Conservation (phyloP, 2,888 invertebrate species). For the Malachius bipustulatus region DNA sequence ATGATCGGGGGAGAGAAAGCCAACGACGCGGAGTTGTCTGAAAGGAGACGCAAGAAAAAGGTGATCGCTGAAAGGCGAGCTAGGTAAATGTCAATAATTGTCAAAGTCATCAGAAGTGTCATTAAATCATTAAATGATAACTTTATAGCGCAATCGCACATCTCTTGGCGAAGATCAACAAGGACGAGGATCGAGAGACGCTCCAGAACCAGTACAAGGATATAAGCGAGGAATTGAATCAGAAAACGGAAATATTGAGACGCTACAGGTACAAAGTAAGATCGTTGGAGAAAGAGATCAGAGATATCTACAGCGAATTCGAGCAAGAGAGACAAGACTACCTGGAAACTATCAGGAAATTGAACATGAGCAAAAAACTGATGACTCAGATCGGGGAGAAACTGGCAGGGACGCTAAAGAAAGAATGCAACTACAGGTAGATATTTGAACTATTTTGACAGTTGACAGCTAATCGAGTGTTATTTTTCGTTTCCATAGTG, state of each 20-base stretch:
- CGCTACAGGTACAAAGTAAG: constrained; percentile 53
- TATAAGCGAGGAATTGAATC: constrained; percentile 64
- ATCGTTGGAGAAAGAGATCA: constrained; percentile 57
- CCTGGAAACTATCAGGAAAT: constrained; percentile 64
- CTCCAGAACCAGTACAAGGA: constrained; percentile 65
- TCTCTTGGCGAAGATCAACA: constrained; percentile 46
- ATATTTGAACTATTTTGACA: no score
- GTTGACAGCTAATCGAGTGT: no score
- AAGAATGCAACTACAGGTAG: constrained; percentile 62
- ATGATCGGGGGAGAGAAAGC: constrained; percentile 72
- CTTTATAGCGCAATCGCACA: constrained; percentile 42
- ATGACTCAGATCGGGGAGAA: constrained; percentile 52
- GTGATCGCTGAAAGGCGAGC: constrained; percentile 53
- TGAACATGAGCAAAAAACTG: constrained; percentile 57
- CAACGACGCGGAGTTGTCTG: constrained; percentile 58
- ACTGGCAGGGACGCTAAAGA: constrained; percentile 54
- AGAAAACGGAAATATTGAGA: constrained; percentile 54
- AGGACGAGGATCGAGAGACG: constrained; percentile 56
- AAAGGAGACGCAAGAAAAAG: constrained; percentile 53
- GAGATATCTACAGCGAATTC: constrained; percentile 70
- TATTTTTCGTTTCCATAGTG: constrained; percentile 41
- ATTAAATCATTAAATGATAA: constrained; percentile 19
- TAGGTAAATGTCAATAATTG: constrained; percentile 24
- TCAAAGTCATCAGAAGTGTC: constrained; percentile 5
- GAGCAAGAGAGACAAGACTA: constrained; percentile 73